Base-by-base conservation (phyloP, 2,797 vertebrate genomes). In the Sparidentex hasta region DNA sequence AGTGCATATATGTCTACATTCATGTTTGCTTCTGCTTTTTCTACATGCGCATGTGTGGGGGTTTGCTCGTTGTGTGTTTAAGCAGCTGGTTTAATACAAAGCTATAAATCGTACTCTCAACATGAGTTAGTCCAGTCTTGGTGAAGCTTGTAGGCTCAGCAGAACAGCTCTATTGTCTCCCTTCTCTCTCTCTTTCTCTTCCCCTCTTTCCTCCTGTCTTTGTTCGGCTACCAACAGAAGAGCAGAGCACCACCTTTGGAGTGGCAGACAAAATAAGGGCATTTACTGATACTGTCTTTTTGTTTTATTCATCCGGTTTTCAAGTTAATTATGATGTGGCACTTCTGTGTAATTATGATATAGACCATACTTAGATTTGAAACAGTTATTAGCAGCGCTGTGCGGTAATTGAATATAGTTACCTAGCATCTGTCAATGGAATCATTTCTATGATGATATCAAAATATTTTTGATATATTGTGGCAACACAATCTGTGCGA, bases 11-110 rank as follows among this genome's bases (percentile, higher is more conserved):
- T 20, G 29, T 47, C 43, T 48, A 29, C 58, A 27, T 71, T 55
- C 5, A 44, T 44, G 38, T 63, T 46, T 73, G 51, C 51, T 14
- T 20, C 65, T 46, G 65, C 18, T 55, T 61, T 29, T 29, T 70
- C 27, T 73, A 23, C 58, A 14, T 68, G 73, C 56, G 79, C 25
- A 50, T 57, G 68, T 57, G 47, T 77, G 46, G 50, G 27, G 46
- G 48, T 41, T 59, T 51, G 80, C 69, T 64, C 52, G 59, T 43
- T 88, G 82, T 81, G 82, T 90, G 82, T 90, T 81, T 86, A 81
- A 87, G 88, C 90, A 90, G 86, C 85, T 91, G 88, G 82, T 89
- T 87, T 88, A 86, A 86, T 83, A 84, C 81, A 90, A 85, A 87
- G 88, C 86, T 89, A 50, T 87, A 90, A 84, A 79, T 88, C 71